Evolutionary conservation across 2,888 invertebrate species (phyloP).

Genomic region (Cataglyphis rosenhaueri): DNA sequence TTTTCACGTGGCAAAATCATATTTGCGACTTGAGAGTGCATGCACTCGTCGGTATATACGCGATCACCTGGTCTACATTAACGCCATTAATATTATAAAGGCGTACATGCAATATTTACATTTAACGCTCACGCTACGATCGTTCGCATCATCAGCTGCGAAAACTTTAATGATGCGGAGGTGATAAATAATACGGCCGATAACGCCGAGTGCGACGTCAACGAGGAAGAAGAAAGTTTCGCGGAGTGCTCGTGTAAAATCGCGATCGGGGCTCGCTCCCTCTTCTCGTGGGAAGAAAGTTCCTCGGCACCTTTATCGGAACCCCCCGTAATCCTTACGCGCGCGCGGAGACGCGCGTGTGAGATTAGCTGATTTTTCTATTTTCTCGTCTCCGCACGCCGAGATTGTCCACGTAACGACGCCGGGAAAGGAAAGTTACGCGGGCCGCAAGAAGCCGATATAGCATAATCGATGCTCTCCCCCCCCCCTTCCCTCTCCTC

Average conservation of each 20-base stretch:
- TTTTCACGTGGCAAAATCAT: slow-evolving; percentile 44
- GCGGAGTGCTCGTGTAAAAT: slow-evolving; percentile 5
- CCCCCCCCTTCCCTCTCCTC: background rate
- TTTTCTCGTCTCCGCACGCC: slow-evolving; percentile 41
- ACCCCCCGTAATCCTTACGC: slow-evolving; percentile 44
- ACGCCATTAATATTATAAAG: slow-evolving; percentile 2
- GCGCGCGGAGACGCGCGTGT: background rate
- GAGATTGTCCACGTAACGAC: slow-evolving; percentile 43
- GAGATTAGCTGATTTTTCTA: slow-evolving; percentile 48
- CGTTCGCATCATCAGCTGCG: slow-evolving; percentile 8
- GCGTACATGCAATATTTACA: background rate
- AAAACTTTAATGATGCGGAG: slow-evolving; percentile 27
- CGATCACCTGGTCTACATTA: slow-evolving; percentile 10
- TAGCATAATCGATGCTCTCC: slow-evolving; percentile 32
- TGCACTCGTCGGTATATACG: too few species aligned
- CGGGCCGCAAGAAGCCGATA: slow-evolving; percentile 37
- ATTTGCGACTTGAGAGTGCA: slow-evolving; percentile 22
- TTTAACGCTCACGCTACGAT: background rate
- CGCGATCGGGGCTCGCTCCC: slow-evolving; percentile 8
- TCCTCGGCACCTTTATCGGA: slow-evolving; percentile 32
- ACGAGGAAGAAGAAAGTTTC: slow-evolving; percentile 45
- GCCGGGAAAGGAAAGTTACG: slow-evolving; percentile 50
- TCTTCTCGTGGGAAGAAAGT: slow-evolving; percentile 41
- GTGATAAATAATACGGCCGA: slow-evolving; percentile 11
- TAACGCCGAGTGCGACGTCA: background rate